Base-by-base conservation (phyloP, 2,797 vertebrate genomes). In the Squalus acanthias region DNA sequence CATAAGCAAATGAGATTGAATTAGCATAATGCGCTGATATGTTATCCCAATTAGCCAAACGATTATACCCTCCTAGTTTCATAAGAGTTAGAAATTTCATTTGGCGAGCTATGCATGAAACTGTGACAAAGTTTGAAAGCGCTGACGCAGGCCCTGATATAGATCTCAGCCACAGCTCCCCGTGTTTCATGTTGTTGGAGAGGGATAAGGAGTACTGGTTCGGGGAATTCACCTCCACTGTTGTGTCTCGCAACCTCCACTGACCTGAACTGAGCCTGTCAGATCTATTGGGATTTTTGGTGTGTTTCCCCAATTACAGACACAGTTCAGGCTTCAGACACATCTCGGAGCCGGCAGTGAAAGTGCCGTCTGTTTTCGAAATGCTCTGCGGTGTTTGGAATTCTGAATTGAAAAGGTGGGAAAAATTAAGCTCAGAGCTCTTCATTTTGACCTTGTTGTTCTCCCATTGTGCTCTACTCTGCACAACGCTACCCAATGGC, bases 11-110 rank as follows among this genome's bases (percentile, higher is more conserved):
- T 95, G 94, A 95, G 94, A 76, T 76, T 95, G 94, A 76, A 95
- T 95, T 95, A 95, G 94, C 94, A 95, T 33, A 95, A 95, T 95
- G 70, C 29, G 1, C 70, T 95, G 94, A 95, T 95, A 74, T 95
- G 94, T 76, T 95, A 95, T 95, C 94, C 70, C 70, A 95, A 95
- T 95, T 95, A 95, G 94, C 46, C 94, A 95, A 95, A 95, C 39
- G 53, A 95, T 95, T 95, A 95, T 95, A 76, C 70, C 39, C 50
- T 95, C 94, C 94, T 76, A 33, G 67, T 95, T 74, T 95, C 94
- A 74, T 29, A 74, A 95, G 82, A 92, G 29, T 95, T 95, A 95
- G 46, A 95, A 39, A 95, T 95, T 74, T 74, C 46, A 95, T 57
- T 76, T 95, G 50, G 20, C 10, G 65, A 72, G 94, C 50, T 95